Percentiles rank a stretch among this genome's conserved stretches.
These are phyloP conservation scores for Synergus umbraculus DNA, from an alignment of 2,888 invertebrate species.

Conservation along the genomic window DNA sequence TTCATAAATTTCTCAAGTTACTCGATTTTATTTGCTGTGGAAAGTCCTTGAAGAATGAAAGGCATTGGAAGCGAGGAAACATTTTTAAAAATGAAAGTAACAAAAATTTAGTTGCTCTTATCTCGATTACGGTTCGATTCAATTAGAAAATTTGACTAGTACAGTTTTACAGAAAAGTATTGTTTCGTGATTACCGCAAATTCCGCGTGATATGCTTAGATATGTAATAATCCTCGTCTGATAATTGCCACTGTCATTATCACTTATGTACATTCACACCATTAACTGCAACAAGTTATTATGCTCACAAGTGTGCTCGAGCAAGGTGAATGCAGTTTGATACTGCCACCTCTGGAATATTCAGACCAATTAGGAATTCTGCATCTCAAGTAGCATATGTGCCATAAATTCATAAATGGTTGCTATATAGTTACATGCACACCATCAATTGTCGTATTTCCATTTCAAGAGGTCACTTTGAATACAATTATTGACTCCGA, in stretches of 20 bases:
- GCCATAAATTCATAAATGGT: not conserved
- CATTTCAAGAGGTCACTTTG: not conserved
- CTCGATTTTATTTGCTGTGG: too few relatives aligned
- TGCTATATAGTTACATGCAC: not conserved
- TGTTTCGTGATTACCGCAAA: not conserved
- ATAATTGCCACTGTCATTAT: slow-evolving; percentile 25
- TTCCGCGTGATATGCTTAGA: not conserved
- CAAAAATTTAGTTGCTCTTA: too few relatives aligned
- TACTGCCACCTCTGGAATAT: slow-evolving; percentile 9
- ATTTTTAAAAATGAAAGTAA: too few relatives aligned
- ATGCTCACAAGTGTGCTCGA: not conserved
- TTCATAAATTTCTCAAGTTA: too few relatives aligned
- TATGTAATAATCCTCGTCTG: not conserved
- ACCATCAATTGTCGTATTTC: not conserved
- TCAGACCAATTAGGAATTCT: slow-evolving; percentile 7
- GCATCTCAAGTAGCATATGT: not conserved
- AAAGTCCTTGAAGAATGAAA: too few relatives aligned
- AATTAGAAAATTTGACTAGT: too few relatives aligned
- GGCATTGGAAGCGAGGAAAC: too few relatives aligned
- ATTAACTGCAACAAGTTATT: slow-evolving; percentile 11
- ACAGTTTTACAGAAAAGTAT: not conserved
- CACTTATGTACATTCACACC: slow-evolving; percentile 1
- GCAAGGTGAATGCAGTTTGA: slow-evolving; percentile 1
- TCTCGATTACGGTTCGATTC: too few relatives aligned
- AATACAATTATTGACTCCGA: too few relatives aligned